These are phyloP conservation scores for Scomber colias DNA, from an alignment of 2,113 vertebrate species.

Conservation along the genomic window DNA sequence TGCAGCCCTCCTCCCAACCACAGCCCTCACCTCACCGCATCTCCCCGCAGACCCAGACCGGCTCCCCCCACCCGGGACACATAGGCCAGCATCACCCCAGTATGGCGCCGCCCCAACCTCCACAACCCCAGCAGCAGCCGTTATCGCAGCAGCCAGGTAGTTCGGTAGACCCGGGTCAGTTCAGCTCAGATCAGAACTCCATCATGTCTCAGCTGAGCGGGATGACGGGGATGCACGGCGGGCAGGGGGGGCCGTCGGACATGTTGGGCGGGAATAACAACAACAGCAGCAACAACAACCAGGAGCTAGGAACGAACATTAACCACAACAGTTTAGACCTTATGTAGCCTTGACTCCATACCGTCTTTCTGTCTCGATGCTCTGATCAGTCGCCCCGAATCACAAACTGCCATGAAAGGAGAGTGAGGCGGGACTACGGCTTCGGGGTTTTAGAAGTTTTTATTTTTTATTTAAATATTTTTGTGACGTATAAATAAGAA, in stretches of 20 bases:
- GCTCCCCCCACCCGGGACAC: conserved; percentile 91
- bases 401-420: conserved; percentile 67
- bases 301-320: conserved; percentile 92
- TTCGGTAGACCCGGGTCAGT: conserved; percentile 81
- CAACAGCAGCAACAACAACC: conserved; percentile 87
- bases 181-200: conserved; percentile 84
- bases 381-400: conserved; percentile 62
- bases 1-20: conserved; percentile 88
- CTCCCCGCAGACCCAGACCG: conserved; percentile 93
- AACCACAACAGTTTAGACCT: conserved; percentile 96
- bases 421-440: conserved; percentile 65
- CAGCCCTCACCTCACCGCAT: conserved; percentile 97
- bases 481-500: conserved; percentile 87
- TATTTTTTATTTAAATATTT: conserved; percentile 89
- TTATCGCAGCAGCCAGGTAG: conserved; percentile 86
- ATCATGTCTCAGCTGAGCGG: conserved; percentile 96
- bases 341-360: conserved; percentile 86
- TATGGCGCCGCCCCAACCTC: conserved; percentile 89
- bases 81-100: conserved; percentile 82
- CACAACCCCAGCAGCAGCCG: conserved; percentile 80
- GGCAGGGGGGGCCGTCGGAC: conserved; percentile 89
- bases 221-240: conserved; percentile 92
- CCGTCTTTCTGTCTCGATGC: conserved; percentile 76
- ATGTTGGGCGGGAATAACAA: conserved; percentile 87
- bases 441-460: conserved; percentile 84